These are phyloP conservation scores for Eubucco bourcierii DNA, from an alignment of 2,113 vertebrate species.

Conservation along the genomic window DNA sequence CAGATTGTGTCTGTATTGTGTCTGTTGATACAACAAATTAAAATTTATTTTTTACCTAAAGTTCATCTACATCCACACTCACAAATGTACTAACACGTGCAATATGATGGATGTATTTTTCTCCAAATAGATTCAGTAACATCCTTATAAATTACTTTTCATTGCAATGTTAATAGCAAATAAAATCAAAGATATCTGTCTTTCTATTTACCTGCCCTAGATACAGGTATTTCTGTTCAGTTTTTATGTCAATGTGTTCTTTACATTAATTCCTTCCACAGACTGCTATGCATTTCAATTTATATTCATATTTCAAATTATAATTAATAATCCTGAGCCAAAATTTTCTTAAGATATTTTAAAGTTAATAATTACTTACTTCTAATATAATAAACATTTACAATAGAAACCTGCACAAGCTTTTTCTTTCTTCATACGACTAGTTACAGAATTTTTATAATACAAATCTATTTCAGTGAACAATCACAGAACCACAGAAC, in stretches of 20 bases:
- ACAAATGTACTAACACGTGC: not conserved
- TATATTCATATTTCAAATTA: no score
- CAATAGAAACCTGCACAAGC: no score
- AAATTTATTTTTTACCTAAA: not conserved
- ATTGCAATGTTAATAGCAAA: not conserved
- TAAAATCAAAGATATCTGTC: not conserved
- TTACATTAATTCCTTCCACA: not conserved
- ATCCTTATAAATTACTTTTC: conserved; percentile 14
- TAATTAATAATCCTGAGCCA: not conserved
- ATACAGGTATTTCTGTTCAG: not conserved
- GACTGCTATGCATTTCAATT: not conserved
- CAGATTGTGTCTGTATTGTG: not conserved
- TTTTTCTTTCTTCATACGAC: no score
- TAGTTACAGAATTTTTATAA: no score
- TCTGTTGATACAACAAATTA: not conserved
- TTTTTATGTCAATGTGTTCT: not conserved
- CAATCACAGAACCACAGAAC: no score
- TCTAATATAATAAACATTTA: no score
- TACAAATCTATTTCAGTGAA: no score
- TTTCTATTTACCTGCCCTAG: not conserved
- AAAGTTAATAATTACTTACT: not conserved
- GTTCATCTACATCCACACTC: not conserved
- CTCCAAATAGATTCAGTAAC: not conserved
- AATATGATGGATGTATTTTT: conserved; percentile 7
- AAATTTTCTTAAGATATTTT: not conserved